Percentiles rank a stretch among this genome's conserved stretches.
phyloP scores from a whole-genome alignment of 2,888 invertebrate species.

The Zaprionus lineosus region DNA sequence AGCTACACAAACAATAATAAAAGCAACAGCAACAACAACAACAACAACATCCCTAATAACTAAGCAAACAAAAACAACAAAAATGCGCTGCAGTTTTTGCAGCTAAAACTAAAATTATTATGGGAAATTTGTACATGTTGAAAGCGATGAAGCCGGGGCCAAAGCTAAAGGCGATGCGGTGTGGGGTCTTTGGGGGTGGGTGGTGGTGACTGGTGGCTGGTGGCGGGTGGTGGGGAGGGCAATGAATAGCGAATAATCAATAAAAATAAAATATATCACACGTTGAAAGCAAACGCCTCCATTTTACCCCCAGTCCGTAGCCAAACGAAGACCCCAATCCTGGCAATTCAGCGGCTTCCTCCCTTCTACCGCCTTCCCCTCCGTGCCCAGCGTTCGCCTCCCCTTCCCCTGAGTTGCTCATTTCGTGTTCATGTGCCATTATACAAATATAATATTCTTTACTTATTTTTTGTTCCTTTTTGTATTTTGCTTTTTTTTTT shows the following conservation, averaged over 20 bases:
- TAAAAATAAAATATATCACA: slow-evolving; percentile 78
- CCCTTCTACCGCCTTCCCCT: background rate
- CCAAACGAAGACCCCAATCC: no score
- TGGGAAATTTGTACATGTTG: slow-evolving; percentile 66
- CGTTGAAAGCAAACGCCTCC: slow-evolving; percentile 55
- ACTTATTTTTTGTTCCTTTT: slow-evolving; percentile 22
- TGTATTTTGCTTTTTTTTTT: slow-evolving; percentile 24
- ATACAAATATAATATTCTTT: slow-evolving; percentile 76
- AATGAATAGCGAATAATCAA: slow-evolving; percentile 69
- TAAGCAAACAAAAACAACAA: slow-evolving; percentile 15
- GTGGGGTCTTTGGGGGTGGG: no score
- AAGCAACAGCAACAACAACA: slow-evolving; percentile 13
- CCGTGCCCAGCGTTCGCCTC: slow-evolving; percentile 1
- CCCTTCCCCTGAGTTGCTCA: slow-evolving; percentile 49
- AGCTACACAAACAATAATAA: slow-evolving; percentile 20
- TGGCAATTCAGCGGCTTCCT: slow-evolving; percentile 3
- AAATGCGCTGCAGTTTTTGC: slow-evolving; percentile 33
- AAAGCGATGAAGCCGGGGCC: background rate
- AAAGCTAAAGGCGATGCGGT: no score
- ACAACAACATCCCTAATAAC: slow-evolving; percentile 11
- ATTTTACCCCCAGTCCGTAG: no score
- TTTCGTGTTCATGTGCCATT: slow-evolving; percentile 76
- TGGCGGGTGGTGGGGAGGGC: slow-evolving; percentile 1
- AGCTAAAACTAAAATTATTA: slow-evolving; percentile 57
- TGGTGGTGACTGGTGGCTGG: background rate